These are phyloP conservation scores for Scaptomyza polygonia DNA, from an alignment of 2,888 invertebrate genomes.

Conservation along the genomic window DNA sequence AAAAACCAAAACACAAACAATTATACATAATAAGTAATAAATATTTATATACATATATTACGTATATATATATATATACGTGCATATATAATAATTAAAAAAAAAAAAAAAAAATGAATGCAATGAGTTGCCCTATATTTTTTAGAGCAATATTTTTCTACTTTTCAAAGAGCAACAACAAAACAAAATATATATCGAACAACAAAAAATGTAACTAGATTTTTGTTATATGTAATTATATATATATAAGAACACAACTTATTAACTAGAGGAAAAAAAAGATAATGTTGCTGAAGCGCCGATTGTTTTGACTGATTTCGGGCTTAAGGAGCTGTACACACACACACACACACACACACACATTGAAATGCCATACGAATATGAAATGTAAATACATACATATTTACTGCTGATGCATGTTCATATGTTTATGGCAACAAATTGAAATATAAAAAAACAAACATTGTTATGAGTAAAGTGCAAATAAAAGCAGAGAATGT, in stretches of 20 bases:
- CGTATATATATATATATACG: constrained; percentile 17
- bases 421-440: constrained; percentile 30
- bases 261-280: neutral
- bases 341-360: neutral
- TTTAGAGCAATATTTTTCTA: constrained; percentile 76
- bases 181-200: constrained; percentile 2
- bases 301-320: constrained; percentile 50
- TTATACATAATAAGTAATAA: constrained; percentile 37
- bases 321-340: constrained; percentile 21
- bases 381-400: constrained; percentile 27
- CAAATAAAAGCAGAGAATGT: constrained; percentile 54
- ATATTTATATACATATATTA: constrained; percentile 29
- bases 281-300: constrained; percentile 14
- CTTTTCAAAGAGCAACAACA: constrained; percentile 61
- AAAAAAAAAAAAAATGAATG: constrained; percentile 14
- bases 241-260: constrained; percentile 3
- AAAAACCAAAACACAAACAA: constrained; percentile 35
- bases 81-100: neutral
- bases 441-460: constrained; percentile 21
- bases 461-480: constrained; percentile 52
- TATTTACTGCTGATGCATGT: neutral
- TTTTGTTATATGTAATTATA: constrained; percentile 15
- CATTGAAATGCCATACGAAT: constrained; percentile 13
- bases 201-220: constrained; percentile 18
- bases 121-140: constrained; percentile 70